Evolutionary conservation across 2,797 vertebrate genomes (phyloP), one percentile per base, ranked within the genome.

Genomic region (Lates japonicus): DNA sequence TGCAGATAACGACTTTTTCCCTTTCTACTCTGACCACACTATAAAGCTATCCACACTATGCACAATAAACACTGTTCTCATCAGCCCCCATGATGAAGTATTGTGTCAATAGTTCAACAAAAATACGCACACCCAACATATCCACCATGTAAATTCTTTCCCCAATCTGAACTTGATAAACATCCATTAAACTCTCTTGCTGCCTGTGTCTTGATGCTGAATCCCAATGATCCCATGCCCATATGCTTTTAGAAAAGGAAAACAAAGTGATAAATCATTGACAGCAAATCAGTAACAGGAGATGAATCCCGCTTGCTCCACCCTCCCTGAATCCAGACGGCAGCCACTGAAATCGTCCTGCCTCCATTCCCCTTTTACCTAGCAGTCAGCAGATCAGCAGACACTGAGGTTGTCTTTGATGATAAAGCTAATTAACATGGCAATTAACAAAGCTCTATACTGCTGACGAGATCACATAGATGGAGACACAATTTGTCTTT

Each of bases 351-450:
- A 80, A 71, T 84, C 70, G 11, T 62, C 62, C 63, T 61, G 42
- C 31, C 46, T 72, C 64, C 65, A 44, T 59, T 25, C 51, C 70
- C 13, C 44, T 65, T 81, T 82, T 69, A 81, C 37, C 46, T 25
- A 48, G 72, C 90, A 81, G 88, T 93, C 91, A 94, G 91, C 93
- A 94, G 73, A 88, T 87, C 76, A 22, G 59, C 70, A 62, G 83
- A 84, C 79, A 66, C 75, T 19, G 42, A 74, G 76, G 80, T 76
- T 25, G 76, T 65, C 81, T 92, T 69, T 90, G 85, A 93, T 91
- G 91, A 83, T 91, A 73, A 87, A 90, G 85, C 90, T 93, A 94
- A 95, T 95, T 95, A 95, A 89, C 85, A 65, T 25, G 57, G 84
- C 89, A 91, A 91, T 95, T 94, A 96, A 86, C 75, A 58, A 52